Evolutionary conservation across 1,140 invertebrate genomes (phyloP), one percentile per base, ranked within the genome.

Genomic region (Tetragnatha versicolor): DNA sequence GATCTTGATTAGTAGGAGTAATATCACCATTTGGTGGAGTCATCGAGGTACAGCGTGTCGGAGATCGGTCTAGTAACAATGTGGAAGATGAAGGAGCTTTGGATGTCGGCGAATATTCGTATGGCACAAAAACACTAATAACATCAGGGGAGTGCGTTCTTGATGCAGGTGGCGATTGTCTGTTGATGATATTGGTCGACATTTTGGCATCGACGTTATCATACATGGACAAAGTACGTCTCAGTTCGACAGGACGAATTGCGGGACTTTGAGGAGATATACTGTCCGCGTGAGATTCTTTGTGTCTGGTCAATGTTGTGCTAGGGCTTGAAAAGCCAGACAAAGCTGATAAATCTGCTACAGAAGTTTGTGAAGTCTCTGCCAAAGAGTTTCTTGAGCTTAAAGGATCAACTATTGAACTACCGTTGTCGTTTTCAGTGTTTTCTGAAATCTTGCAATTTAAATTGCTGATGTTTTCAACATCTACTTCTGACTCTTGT

Each of bases 341-440:
- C 85, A 93, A 92, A 53, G 93, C 91, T 76, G 92, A 93, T 25
- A 93, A 85, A 85, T 93, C 92, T 2, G 92, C 92, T 3, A 92
- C 93, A 12, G 93, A 94, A 1, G 92, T 94, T 22, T 93, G 91
- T 68, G 92, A 93, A 2, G 93, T 94, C 81, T 93, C 92, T 14
- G 92, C 92, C 39, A 94, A 87, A 31, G 92, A 94, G 25, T 91
- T 89, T 69, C 92, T 86, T 5, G 92, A 93, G 75, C 83, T 83
- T 47, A 87, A 86, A 6, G 88, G 86, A 63, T 88, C 88, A 27
- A 88, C 80, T 25, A 91, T 85, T 63, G 90, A 91, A 83, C 89
- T 89, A 45, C 89, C 89, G 79, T 92, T 91, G 61, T 91, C 90
- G 61, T 91, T 87, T 82, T 90, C 91, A 35, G 88, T 89, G 84